Percentiles rank a stretch among this genome's conserved stretches.
Conservation (phyloP, 1,140 invertebrate species). For the Anthonomus grandis region DNA sequence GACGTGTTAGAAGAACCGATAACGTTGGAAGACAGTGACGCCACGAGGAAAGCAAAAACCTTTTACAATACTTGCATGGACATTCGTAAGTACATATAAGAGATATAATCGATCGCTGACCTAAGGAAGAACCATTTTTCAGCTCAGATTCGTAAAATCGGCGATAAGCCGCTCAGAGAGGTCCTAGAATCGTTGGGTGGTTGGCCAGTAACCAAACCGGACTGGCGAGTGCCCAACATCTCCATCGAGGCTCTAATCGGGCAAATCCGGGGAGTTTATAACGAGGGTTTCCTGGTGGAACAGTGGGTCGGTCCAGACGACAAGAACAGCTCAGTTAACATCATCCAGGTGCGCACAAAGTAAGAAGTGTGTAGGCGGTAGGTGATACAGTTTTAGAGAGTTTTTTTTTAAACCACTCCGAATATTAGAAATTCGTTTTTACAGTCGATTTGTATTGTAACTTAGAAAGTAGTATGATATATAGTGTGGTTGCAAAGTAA, state of each 20-base stretch:
- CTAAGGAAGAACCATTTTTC: too few species aligned
- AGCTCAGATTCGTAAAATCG: conserved; percentile 70
- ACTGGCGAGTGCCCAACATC: conserved; percentile 60
- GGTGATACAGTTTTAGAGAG: conserved; percentile 18
- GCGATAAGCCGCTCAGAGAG: conserved; percentile 61
- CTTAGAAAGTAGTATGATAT: too few species aligned
- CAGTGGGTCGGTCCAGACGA: conserved; percentile 83
- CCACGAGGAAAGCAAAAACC: conserved; percentile 77
- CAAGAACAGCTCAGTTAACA: conserved; percentile 80
- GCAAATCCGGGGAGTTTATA: conserved; percentile 64
- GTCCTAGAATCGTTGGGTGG: conserved; percentile 65
- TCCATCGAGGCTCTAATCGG: conserved; percentile 67
- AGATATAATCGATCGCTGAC: too few species aligned
- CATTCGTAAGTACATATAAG: conserved; percentile 66
- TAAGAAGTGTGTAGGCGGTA: conserved; percentile 46
- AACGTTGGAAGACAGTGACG: conserved; percentile 61
- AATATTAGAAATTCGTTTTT: too few species aligned
- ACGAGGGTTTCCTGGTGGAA: conserved; percentile 72
- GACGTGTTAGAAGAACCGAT: conserved; percentile 69
- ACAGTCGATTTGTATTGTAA: too few species aligned
- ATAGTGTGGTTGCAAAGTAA: too few species aligned
- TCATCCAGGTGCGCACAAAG: conserved; percentile 72
- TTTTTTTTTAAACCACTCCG: too few species aligned
- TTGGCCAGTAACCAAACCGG: conserved; percentile 68
- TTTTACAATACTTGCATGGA: conserved; percentile 87